phyloP scores from a whole-genome alignment of 1,140 invertebrate species.

The Lasioglossum baleicum region DNA sequence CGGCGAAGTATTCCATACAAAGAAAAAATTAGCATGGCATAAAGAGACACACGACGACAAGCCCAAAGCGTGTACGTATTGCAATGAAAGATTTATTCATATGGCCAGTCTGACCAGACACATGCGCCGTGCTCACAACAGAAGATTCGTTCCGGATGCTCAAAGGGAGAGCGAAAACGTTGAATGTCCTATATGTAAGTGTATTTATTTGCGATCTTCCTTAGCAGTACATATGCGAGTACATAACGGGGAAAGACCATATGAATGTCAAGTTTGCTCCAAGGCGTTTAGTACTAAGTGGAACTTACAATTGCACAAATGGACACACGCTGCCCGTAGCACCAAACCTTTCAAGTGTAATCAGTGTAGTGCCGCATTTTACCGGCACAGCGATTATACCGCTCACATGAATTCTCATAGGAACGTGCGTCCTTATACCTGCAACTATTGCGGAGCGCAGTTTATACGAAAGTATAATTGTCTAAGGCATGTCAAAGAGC shows the following conservation, averaged over 20 bases:
- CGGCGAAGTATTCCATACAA: conserved; percentile 89
- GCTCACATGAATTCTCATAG: conserved; percentile 92
- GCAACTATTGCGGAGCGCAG: conserved; percentile 95
- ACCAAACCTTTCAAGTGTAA: conserved; percentile 93
- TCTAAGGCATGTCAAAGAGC: conserved; percentile 93
- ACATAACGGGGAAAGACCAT: conserved; percentile 87
- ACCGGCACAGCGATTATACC: conserved; percentile 88
- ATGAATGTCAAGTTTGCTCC: conserved; percentile 89
- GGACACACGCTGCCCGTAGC: conserved; percentile 91
- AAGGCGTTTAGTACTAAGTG: conserved; percentile 93
- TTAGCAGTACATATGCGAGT: conserved; percentile 90
- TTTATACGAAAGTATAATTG: conserved; percentile 97
- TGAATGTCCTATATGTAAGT: conserved; percentile 89
- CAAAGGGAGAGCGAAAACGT: conserved; percentile 85
- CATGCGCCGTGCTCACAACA: conserved; percentile 89
- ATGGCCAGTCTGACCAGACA: conserved; percentile 90
- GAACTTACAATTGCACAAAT: conserved; percentile 92
- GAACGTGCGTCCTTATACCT: conserved; percentile 90
- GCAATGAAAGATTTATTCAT: conserved; percentile 91
- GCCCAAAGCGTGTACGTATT: conserved; percentile 90
- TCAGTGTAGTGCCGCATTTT: conserved; percentile 90
- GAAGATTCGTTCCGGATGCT: conserved; percentile 85
- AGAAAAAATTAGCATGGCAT: conserved; percentile 91
- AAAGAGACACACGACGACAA: conserved; percentile 90
- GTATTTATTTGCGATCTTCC: conserved; percentile 88